Evolutionary conservation across 92 coral and sea anemone genomes (phyloP), one percentile per base, ranked within the genome.

Genomic region (Pocillopora meandrina): DNA sequence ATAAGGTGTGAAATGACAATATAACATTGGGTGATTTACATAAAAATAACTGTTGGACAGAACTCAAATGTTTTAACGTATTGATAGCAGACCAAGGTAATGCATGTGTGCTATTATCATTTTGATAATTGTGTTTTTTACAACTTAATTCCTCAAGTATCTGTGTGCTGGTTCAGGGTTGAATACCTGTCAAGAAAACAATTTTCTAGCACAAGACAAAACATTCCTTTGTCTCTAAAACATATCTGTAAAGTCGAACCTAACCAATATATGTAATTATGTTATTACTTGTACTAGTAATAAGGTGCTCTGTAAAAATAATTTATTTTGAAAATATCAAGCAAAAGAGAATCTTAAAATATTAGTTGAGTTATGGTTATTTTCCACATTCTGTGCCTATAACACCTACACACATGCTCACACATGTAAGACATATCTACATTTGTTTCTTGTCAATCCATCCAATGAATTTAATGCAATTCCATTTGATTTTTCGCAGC

Each of bases 1-100:
- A 83, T 73, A 26, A 36, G n/a, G 17, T 64, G 71, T 4, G 49
- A 61, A 79, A 62, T 83, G 34, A 82, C 63, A 70, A 33, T 68
- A 57, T n/a, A 19, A 81, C 56, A 9, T 59, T 15, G 11, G 23
- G n/a, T n/a, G 3, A 59, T 81, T 81, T 81, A 15, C 85, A 70
- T 81, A 59, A 71, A 69, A 33, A 70, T 42, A 42, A 3, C 60
- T 59, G 61, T 34, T 71, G 36, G 19, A 23, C n/a, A 35, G 21
- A 69, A 18, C 69, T 81, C 52, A 19, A 71, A 36, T 2, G 47
- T 33, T 70, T 36, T 81, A 76, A 70, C 70, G 58, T 34, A 34
- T 70, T 33, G n/a, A 9, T 71, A 42, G 52, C 52, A 42, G 52
- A 42, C 52, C 52, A 33, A 81, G 85, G 77, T 81, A 71, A 67